Evolutionary conservation across 2,113 vertebrate species (phyloP).

Genomic region (Hemicordylus capensis): DNA sequence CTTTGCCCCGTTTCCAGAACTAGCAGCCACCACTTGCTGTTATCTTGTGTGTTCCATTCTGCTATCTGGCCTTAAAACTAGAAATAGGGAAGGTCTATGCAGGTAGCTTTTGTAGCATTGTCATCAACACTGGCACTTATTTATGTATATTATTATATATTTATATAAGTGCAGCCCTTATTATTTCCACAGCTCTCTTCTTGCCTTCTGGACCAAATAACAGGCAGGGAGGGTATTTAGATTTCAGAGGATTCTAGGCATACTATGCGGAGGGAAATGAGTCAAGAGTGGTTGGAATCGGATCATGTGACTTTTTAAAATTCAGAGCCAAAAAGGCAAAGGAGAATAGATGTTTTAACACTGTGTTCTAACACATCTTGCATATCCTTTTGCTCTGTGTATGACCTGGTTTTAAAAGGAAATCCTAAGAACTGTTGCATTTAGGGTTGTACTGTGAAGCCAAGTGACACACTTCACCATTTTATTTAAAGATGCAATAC

Average conservation of each 20-base stretch:
- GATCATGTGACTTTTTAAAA: not conserved
- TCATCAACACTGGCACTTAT: too few species aligned
- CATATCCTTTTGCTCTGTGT: not conserved
- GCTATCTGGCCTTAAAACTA: not conserved
- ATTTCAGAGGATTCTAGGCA: not conserved
- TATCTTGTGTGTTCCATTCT: not conserved
- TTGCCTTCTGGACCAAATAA: not conserved
- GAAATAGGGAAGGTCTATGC: not conserved
- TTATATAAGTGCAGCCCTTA: too few species aligned
- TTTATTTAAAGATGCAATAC: not conserved
- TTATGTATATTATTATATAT: too few species aligned
- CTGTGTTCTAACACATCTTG: not conserved
- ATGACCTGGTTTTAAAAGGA: not conserved
- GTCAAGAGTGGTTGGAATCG: not conserved
- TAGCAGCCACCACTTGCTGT: not conserved
- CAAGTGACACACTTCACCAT: not conserved
- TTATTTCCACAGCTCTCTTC: not conserved
- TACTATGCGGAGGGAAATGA: not conserved
- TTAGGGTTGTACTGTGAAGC: not conserved
- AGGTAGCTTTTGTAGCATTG: not conserved
- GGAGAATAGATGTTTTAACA: too few species aligned
- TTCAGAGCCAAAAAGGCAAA: too few species aligned
- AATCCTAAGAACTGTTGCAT: not conserved
- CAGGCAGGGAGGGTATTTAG: not conserved
- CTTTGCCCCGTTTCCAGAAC: not conserved